A percentile compares a stretch with the other conserved stretches of the same genome.
Evolutionary conservation across 2,113 vertebrate genomes (phyloP).

Genomic region (Neodontobutis hainanensis): DNA sequence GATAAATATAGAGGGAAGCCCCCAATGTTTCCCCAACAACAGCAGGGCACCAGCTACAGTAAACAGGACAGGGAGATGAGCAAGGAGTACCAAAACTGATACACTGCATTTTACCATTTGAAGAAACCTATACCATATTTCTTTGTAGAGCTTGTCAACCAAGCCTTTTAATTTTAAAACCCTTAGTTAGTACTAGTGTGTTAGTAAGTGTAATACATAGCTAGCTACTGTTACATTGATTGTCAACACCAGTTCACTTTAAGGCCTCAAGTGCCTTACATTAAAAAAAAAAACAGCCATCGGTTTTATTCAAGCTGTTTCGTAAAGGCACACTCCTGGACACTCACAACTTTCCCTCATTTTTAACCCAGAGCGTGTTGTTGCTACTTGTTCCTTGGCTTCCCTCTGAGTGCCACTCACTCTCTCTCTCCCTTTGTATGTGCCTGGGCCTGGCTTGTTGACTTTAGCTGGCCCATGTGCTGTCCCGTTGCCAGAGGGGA

Average conservation of each 20-base stretch:
- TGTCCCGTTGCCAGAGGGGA: conserved; percentile 62
- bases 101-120: conserved; percentile 18
- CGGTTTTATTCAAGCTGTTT: conserved; percentile 3
- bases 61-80: background rate
- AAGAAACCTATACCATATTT: conserved; percentile 19
- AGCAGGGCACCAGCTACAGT: conserved; percentile 28
- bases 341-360: background rate
- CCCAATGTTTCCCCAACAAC: conserved; percentile 65
- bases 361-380: conserved; percentile 39
- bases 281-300: background rate
- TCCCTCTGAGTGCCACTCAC: background rate
- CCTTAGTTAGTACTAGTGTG: too few relatives aligned
- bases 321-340: background rate
- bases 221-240: background rate
- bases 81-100: conserved; percentile 13
- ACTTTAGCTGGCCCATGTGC: conserved; percentile 57
- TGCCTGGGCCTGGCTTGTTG: conserved; percentile 61
- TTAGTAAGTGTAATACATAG: too few relatives aligned
- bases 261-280: background rate
- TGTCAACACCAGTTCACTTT: background rate
- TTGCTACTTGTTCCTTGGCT: conserved; percentile 47
- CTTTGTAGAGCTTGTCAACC: background rate
- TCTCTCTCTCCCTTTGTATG: conserved; percentile 30
- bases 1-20: conserved; percentile 72
- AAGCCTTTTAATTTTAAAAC: too few relatives aligned